These are phyloP conservation scores for Hetaerina titia DNA, from an alignment of 2,888 invertebrate genomes.

Conservation along the genomic window DNA sequence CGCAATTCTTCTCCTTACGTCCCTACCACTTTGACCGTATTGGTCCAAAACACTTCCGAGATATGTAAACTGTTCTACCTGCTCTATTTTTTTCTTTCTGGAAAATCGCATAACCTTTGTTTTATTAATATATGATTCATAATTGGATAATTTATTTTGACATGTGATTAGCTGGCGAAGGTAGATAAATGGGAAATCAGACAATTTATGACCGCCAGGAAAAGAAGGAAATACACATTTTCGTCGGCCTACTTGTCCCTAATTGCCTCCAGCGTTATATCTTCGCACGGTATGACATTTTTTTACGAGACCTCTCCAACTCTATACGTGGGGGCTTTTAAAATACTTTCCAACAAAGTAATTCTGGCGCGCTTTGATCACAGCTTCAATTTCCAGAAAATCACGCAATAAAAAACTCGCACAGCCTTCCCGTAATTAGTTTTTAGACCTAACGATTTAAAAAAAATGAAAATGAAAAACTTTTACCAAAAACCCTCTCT, in stretches of 20 bases:
- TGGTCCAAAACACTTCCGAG: too few species aligned
- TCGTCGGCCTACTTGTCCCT: neutral
- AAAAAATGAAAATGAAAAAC: conserved; percentile 27
- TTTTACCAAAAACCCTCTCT: conserved; percentile 38
- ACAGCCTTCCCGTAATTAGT: conserved; percentile 49
- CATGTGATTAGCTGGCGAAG: neutral
- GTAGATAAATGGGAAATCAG: neutral
- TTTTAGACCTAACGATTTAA: conserved; percentile 21
- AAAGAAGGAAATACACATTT: neutral
- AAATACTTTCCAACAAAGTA: conserved; percentile 37
- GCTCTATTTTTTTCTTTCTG: too few species aligned
- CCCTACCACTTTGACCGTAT: too few species aligned
- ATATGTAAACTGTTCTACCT: too few species aligned
- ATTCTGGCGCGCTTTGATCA: neutral
- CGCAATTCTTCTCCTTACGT: too few species aligned
- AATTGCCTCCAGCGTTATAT: conserved; percentile 10
- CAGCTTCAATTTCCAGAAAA: conserved; percentile 41
- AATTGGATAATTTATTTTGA: neutral
- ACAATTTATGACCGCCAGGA: neutral
- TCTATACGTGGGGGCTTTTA: neutral
- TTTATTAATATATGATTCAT: neutral
- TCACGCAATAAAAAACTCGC: conserved; percentile 26
- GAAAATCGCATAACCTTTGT: too few species aligned
- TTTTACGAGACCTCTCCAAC: neutral
- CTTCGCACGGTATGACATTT: neutral